Base-by-base conservation (phyloP, 1,140 invertebrate genomes). In the Pomacea maculata region DNA sequence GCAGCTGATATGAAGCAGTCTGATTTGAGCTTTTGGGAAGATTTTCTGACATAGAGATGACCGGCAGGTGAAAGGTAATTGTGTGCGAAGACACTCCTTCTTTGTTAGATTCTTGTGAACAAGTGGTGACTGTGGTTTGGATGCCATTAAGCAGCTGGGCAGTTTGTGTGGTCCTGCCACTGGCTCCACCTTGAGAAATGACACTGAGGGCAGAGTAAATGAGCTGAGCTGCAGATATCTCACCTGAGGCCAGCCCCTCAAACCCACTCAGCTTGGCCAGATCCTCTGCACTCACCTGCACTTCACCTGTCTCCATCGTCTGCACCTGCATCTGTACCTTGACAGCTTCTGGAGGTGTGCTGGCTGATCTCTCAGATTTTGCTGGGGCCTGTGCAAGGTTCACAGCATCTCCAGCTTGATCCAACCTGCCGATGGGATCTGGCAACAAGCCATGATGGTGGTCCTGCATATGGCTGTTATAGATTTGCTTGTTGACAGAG, bases 401-500 rank as follows among this genome's bases (percentile, higher is more conserved):
- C 54, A 12, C 71, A 21, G 11, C 57, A 61, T 61, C 57, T 11
- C 57, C 57, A 61, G 57, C 57, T 61, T 61, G 57, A 14, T 72
- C 82, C 29, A 9, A 15, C n/a, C 55, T 74, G 19, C 14, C 76
- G 17, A 4, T 63, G 9, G 71, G 65, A 45, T 45, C 34, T 45
- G 34, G 34, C 34, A 93, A 91, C 7, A 92, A 83, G 54, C 92
- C 92, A 82, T 92, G 92, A 83, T 93, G 91, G 82, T 95, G 94
- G 84, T 93, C 92, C 71, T 91, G 90, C 57, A 93, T 80, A 84
- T 95, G 94, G 70, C 93, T 91, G 55, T 91, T 83, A 82, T 92
- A 94, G 75, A 90, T 92, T 74, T 93, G 91, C 84, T 94, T 92
- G 84, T 93, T 94, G 5, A 95, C 93, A 11, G 93, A 93, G 84